Conservation (phyloP, 2,888 invertebrate species). For the Erpobdella octoculata region DNA sequence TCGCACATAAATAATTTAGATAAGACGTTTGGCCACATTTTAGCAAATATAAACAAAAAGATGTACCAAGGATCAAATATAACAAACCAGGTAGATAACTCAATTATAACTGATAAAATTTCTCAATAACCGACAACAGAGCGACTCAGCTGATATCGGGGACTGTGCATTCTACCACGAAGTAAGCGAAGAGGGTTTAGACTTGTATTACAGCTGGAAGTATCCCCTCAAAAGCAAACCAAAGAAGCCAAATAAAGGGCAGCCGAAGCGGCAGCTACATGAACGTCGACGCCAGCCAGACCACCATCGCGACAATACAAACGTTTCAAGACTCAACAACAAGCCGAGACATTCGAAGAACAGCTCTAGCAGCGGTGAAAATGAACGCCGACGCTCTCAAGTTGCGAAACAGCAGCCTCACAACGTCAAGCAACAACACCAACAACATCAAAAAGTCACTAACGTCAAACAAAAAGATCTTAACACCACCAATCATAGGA, state of each 20-base stretch:
- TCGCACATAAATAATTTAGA: no score
- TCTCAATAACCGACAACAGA: not conserved
- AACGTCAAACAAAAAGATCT: no score
- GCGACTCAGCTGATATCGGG: not conserved
- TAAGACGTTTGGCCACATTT: no score
- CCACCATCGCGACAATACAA: no score
- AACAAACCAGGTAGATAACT: not conserved
- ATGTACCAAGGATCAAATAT: no score
- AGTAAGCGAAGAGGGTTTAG: conserved; percentile 21
- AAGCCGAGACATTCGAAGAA: no score
- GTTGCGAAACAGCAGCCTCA: not conserved
- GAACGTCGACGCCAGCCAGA: no score
- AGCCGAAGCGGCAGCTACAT: not conserved
- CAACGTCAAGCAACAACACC: not conserved
- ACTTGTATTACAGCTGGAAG: conserved; percentile 32
- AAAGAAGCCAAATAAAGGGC: not conserved
- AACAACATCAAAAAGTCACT: not conserved
- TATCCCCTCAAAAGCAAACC: conserved; percentile 16
- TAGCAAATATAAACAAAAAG: no score
- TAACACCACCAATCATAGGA: no score
- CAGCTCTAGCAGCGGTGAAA: no score
- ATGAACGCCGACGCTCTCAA: no score
- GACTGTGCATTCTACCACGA: conserved; percentile 26
- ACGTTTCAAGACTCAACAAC: no score
- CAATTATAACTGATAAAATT: not conserved